A percentile compares a stretch with the other conserved stretches of the same genome.
phyloP scores from a whole-genome alignment of 2,888 invertebrate genomes.

The Bellardia pandia region DNA sequence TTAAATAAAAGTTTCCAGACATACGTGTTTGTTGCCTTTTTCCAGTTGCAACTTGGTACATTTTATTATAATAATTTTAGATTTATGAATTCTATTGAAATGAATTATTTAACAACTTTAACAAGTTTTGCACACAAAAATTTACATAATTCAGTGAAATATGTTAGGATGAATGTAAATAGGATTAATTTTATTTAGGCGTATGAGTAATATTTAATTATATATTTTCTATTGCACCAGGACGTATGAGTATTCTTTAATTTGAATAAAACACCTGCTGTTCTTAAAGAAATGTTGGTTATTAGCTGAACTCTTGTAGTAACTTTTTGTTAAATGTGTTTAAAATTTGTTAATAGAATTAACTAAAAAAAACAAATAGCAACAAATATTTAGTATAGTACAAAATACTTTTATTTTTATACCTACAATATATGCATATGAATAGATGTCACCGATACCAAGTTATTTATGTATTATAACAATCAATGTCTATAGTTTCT shows the following conservation, averaged over 20 bases:
- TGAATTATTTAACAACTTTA: conserved; percentile 16
- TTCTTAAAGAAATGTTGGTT: too few species aligned
- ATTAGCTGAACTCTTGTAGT: too few species aligned
- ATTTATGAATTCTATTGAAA: conserved; percentile 36
- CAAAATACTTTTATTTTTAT: too few species aligned
- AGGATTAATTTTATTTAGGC: neutral
- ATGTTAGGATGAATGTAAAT: neutral
- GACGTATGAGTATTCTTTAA: neutral
- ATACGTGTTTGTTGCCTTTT: conserved; percentile 56
- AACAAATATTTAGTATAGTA: too few species aligned
- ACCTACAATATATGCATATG: too few species aligned
- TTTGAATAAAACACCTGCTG: too few species aligned
- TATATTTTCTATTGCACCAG: neutral
- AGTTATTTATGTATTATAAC: too few species aligned
- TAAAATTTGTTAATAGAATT: too few species aligned
- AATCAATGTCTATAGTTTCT: too few species aligned
- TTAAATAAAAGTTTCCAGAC: conserved; percentile 68
- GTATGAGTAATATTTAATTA: conserved; percentile 8
- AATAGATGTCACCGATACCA: too few species aligned
- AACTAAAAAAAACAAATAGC: too few species aligned
- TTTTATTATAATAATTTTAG: conserved; percentile 32
- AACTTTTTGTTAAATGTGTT: too few species aligned
- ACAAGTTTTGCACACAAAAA: conserved; percentile 6
- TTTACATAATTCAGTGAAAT: conserved; percentile 26
- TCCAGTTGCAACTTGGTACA: conserved; percentile 18